phyloP scores from a whole-genome alignment of 2,888 invertebrate genomes.

The Sarcophaga caerulescens region DNA sequence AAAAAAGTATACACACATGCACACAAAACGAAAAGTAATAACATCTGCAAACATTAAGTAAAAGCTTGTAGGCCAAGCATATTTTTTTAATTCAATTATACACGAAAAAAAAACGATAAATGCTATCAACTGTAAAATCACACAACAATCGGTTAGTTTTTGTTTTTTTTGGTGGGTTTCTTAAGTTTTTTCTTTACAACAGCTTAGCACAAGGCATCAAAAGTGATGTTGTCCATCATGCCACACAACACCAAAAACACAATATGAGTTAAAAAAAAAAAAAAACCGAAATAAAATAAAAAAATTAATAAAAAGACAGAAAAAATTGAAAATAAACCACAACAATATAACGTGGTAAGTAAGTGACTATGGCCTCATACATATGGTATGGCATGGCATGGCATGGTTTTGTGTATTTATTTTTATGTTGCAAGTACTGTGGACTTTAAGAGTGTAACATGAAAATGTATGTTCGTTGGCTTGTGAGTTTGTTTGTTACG shows the following conservation, averaged over 20 bases:
- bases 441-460: constrained; percentile 36
- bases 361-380: constrained; percentile 42
- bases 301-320: too few species aligned
- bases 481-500: constrained; percentile 6
- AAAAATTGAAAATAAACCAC: constrained; percentile 43
- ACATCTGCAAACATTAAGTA: constrained; percentile 56
- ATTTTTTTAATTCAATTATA: constrained; percentile 72
- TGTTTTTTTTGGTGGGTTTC: not conserved
- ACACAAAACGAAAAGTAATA: constrained; percentile 32
- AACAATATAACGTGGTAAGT: constrained; percentile 43
- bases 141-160: constrained; percentile 58
- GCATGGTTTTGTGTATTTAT: constrained; percentile 20
- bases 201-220: constrained; percentile 65
- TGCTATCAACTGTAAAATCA: constrained; percentile 71
- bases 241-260: constrained; percentile 68
- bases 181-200: constrained; percentile 18
- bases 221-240: constrained; percentile 70
- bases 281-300: not conserved
- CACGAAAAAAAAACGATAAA: constrained; percentile 56
- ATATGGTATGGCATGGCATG: constrained; percentile 33
- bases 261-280: constrained; percentile 35
- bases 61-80: constrained; percentile 59
- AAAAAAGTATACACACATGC: not conserved
- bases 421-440: constrained; percentile 34
- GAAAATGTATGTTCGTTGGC: constrained; percentile 15